Evolutionary conservation across 1,140 invertebrate species (phyloP).

Genomic region (Eriocheir sinensis): DNA sequence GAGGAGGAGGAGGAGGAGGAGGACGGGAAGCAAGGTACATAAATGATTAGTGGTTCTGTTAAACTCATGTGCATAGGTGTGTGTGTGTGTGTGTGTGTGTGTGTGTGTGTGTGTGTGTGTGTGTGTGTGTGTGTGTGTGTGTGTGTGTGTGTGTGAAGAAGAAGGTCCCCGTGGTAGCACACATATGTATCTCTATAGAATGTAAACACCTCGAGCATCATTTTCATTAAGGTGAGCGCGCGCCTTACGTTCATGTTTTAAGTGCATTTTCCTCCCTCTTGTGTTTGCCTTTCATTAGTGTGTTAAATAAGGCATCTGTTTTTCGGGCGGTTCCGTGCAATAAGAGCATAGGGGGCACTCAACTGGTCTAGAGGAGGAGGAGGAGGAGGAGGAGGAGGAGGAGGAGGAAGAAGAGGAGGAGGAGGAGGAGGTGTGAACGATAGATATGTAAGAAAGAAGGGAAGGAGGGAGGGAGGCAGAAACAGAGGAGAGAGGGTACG

Average conservation of each 20-base stretch:
- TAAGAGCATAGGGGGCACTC: conserved; percentile 3
- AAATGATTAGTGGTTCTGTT: conserved; percentile 4
- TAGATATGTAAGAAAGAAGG: not conserved
- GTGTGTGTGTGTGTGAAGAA: not conserved
- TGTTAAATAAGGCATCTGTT: conserved; percentile 25
- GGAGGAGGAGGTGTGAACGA: not conserved
- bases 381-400: not conserved
- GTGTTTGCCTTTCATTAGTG: conserved; percentile 3
- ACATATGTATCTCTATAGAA: not conserved
- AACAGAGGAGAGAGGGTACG: not conserved
- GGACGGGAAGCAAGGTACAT: not conserved
- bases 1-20: not conserved
- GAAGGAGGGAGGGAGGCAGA: not conserved
- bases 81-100: conserved; percentile 3
- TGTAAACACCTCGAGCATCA: not conserved
- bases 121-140: conserved; percentile 8
- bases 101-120: conserved; percentile 5
- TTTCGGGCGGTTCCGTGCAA: not conserved
- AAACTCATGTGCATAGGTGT: not conserved
- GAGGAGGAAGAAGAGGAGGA: not conserved
- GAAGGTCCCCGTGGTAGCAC: not conserved
- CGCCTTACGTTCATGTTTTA: conserved; percentile 2
- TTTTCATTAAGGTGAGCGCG: not conserved
- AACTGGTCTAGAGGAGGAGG: not conserved
- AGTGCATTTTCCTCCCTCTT: not conserved